Evolutionary conservation across 2,113 vertebrate species (phyloP).

Genomic region (Campylomormyrus tamandua): DNA sequence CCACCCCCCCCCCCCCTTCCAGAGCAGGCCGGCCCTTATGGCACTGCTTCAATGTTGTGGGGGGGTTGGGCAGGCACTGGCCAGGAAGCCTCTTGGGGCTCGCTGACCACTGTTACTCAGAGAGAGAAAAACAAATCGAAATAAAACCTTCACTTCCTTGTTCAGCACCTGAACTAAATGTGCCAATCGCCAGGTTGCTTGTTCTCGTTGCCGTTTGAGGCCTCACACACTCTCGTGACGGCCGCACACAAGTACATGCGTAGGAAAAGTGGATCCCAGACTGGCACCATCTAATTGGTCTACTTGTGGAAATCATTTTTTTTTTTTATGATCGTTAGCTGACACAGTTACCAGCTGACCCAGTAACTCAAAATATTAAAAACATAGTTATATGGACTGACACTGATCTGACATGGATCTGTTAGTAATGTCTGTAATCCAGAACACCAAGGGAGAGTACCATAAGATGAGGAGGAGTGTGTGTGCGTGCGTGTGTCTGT

Average conservation of each 20-base stretch:
- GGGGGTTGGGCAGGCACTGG: background rate
- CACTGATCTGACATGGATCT: background rate
- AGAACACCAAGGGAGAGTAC: background rate
- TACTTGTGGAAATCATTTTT: background rate
- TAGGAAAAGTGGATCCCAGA: background rate
- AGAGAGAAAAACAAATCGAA: slow-evolving; percentile 49
- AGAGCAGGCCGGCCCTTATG: slow-evolving; percentile 45
- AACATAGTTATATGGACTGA: background rate
- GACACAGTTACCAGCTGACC: background rate
- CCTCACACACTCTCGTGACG: background rate
- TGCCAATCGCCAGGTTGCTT: background rate
- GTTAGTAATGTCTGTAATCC: background rate
- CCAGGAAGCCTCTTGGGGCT: slow-evolving; percentile 27
- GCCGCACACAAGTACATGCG: too few species aligned
- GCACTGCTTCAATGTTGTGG: slow-evolving; percentile 12
- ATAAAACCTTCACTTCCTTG: slow-evolving; percentile 49
- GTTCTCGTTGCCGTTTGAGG: too few species aligned
- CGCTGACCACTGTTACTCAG: slow-evolving; percentile 53
- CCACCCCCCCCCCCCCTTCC: slow-evolving; percentile 36
- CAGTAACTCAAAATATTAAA: background rate
- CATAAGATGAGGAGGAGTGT: background rate
- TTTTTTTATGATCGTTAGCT: background rate
- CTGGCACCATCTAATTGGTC: background rate
- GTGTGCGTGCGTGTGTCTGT: background rate
- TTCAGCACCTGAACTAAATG: slow-evolving; percentile 44